phyloP scores from a whole-genome alignment of 2,113 vertebrate species.

The Pelvicachromis taeniatus region DNA sequence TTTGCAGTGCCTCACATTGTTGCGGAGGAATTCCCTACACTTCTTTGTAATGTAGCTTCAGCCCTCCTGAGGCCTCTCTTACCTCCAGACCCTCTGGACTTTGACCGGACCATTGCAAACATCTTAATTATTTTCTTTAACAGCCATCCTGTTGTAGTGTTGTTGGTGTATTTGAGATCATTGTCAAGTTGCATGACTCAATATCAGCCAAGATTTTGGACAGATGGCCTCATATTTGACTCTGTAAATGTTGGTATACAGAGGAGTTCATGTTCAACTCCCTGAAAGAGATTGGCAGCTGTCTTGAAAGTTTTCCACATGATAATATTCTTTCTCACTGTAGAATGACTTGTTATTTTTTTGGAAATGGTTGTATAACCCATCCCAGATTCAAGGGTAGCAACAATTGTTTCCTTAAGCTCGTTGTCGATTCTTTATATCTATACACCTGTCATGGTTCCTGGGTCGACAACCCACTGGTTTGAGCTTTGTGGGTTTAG shows the following conservation, averaged over 20 bases:
- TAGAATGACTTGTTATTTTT: too few species aligned
- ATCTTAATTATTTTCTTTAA: not conserved
- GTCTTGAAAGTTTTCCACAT: too few species aligned
- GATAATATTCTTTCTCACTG: too few species aligned
- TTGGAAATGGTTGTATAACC: too few species aligned
- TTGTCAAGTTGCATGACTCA: not conserved
- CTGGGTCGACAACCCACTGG: not conserved
- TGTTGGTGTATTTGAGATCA: not conserved
- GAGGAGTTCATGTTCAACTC: too few species aligned
- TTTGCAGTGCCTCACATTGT: not conserved
- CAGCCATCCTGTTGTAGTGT: not conserved
- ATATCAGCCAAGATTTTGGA: not conserved
- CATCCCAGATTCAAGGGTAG: too few species aligned
- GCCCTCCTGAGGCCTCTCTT: not conserved
- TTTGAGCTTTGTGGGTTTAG: not conserved
- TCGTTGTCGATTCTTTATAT: not conserved
- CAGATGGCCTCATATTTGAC: not conserved
- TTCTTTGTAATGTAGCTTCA: not conserved
- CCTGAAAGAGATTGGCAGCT: too few species aligned
- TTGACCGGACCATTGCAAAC: not conserved
- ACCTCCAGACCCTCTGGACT: not conserved
- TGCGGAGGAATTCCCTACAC: not conserved
- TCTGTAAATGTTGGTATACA: too few species aligned
- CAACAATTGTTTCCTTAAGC: too few species aligned
- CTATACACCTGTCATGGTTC: not conserved